phyloP scores from a whole-genome alignment of 2,797 vertebrate genomes.

The Thunnus albacares region DNA sequence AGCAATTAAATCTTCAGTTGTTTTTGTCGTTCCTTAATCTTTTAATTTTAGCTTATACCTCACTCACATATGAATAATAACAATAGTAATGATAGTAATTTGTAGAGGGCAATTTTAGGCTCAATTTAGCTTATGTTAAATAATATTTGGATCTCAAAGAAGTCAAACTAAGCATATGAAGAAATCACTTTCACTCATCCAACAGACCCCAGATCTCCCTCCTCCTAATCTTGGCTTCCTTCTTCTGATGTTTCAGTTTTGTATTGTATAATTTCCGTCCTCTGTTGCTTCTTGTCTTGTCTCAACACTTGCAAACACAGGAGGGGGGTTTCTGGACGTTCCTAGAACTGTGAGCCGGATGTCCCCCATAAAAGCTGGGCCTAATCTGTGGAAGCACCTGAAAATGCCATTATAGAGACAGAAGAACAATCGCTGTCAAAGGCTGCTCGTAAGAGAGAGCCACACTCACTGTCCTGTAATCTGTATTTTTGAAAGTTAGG shows the following conservation, averaged over 20 bases:
- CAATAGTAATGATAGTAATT: too few relatives aligned
- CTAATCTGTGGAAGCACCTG: conserved; percentile 53
- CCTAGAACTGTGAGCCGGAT: conserved; percentile 41
- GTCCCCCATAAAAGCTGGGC: conserved; percentile 33
- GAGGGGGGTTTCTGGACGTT: conserved; percentile 25
- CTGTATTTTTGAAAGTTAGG: not conserved
- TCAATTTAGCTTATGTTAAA: not conserved
- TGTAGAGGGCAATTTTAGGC: not conserved
- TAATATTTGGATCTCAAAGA: not conserved
- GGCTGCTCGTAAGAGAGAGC: not conserved
- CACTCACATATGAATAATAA: too few relatives aligned
- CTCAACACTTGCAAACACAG: conserved; percentile 36
- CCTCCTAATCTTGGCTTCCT: conserved; percentile 50
- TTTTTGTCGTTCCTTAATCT: too few relatives aligned
- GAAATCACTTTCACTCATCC: not conserved
- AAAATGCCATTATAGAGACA: conserved; percentile 46
- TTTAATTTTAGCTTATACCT: too few relatives aligned
- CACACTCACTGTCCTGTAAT: not conserved
- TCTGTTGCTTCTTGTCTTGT: conserved; percentile 30
- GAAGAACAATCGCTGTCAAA: conserved; percentile 29
- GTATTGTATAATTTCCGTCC: conserved; percentile 4
- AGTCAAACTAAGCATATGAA: too few relatives aligned
- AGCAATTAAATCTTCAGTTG: not conserved
- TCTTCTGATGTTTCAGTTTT: conserved; percentile 33
- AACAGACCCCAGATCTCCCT: conserved; percentile 31